phyloP scores from a whole-genome alignment of 2,113 vertebrate genomes.

The Leptodactylus fuscus region DNA sequence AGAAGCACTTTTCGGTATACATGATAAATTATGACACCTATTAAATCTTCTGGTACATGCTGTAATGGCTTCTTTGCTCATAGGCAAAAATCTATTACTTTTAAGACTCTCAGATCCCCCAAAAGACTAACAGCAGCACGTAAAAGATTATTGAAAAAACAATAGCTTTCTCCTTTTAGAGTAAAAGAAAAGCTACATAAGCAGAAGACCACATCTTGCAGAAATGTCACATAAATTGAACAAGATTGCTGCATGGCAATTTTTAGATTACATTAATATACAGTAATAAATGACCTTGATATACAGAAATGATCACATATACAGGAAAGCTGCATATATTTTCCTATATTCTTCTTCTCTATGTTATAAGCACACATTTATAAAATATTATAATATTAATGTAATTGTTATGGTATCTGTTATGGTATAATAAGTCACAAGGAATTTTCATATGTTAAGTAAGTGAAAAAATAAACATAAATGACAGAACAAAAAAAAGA shows the following conservation, averaged over 20 bases:
- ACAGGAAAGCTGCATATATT: not conserved
- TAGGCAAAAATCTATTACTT: constrained; percentile 86
- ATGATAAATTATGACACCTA: constrained; percentile 99
- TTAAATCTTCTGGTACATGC: constrained; percentile 97
- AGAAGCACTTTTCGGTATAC: constrained; percentile 99
- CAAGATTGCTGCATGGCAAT: not conserved
- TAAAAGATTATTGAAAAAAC: constrained; percentile 80
- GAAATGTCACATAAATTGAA: not conserved
- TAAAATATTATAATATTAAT: not conserved
- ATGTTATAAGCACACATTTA: not conserved
- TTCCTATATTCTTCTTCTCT: not conserved
- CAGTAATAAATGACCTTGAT: constrained; percentile 2
- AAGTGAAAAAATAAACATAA: not conserved
- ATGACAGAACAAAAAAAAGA: no score
- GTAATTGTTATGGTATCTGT: not conserved
- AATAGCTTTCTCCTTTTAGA: constrained; percentile 63
- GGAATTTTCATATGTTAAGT: not conserved
- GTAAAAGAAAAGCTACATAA: constrained; percentile 60
- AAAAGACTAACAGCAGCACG: constrained; percentile 76
- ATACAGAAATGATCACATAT: not conserved
- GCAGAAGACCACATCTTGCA: constrained; percentile 62
- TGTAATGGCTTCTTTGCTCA: constrained; percentile 95
- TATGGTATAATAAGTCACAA: no score
- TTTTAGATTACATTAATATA: not conserved
- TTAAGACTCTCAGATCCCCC: constrained; percentile 83